A percentile compares a stretch with the other conserved stretches of the same genome.
Evolutionary conservation across 2,113 vertebrate genomes (phyloP).

Genomic region (Marcusenius ussheri): DNA sequence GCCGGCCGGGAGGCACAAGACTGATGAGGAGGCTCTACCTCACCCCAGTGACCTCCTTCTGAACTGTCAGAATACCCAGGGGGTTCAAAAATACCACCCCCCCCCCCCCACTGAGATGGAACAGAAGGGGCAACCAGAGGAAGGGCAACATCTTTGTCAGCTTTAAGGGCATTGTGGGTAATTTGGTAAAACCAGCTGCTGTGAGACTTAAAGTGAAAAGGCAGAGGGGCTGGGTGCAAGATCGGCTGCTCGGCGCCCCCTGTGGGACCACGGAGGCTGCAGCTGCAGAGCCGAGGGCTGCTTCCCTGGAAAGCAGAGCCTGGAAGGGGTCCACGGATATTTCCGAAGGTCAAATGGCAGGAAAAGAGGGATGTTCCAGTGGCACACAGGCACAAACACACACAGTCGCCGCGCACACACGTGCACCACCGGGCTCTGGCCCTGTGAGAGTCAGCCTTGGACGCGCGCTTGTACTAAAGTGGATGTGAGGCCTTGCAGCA

Average conservation of each 20-base stretch:
- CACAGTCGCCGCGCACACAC: neutral
- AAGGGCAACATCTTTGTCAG: neutral
- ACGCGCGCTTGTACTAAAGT: neutral
- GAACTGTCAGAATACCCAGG: slow-evolving; percentile 11
- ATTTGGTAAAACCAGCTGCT: neutral
- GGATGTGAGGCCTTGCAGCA: neutral
- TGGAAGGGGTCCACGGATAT: slow-evolving; percentile 21
- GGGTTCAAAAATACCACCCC: neutral
- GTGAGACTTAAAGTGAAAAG: neutral
- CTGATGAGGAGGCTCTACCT: neutral
- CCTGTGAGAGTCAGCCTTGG: neutral
- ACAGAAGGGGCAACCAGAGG: neutral
- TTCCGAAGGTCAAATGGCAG: slow-evolving; percentile 30
- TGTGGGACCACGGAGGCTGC: slow-evolving; percentile 3
- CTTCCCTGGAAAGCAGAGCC: slow-evolving; percentile 5
- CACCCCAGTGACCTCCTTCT: neutral
- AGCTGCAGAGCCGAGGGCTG: slow-evolving; percentile 12
- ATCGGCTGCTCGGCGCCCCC: neutral
- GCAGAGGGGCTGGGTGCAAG: neutral
- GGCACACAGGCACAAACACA: neutral
- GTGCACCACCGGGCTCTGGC: neutral
- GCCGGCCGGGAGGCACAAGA: neutral
- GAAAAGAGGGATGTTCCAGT: slow-evolving; percentile 18
- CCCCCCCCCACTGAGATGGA: neutral
- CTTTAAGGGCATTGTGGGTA: slow-evolving; percentile 16